Percentiles rank a stretch among this genome's conserved stretches.
Conservation (phyloP, 2,113 vertebrate genomes). For the Eretmochelys imbricata region DNA sequence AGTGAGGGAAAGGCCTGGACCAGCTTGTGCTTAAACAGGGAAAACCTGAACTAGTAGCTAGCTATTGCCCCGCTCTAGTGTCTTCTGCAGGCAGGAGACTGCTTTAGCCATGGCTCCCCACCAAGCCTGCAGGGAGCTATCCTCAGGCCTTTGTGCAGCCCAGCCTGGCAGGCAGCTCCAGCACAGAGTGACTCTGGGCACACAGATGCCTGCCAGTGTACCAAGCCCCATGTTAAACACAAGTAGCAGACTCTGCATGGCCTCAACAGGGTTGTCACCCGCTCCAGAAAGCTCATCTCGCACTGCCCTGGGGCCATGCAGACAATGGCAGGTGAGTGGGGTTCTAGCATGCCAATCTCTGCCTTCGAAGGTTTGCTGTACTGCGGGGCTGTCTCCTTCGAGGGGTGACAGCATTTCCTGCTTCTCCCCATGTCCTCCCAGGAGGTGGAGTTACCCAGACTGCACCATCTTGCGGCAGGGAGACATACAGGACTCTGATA, state of each 20-base stretch:
- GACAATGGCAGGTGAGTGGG: neutral
- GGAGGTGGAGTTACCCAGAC: neutral
- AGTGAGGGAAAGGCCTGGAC: neutral
- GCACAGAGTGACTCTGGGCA: neutral
- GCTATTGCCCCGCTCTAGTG: neutral
- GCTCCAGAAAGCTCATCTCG: neutral
- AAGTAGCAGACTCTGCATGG: neutral
- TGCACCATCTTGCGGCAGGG: neutral
- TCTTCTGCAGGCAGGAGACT: neutral
- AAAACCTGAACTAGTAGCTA: neutral
- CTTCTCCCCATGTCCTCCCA: neutral
- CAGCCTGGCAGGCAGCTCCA: neutral
- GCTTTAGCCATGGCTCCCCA: neutral
- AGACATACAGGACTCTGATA: neutral
- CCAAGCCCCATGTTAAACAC: neutral
- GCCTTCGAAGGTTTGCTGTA: neutral
- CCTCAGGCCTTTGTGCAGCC: neutral
- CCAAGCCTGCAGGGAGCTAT: neutral
- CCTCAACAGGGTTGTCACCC: neutral
- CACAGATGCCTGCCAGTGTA: too few relatives aligned
- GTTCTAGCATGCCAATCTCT: neutral
- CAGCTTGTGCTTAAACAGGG: neutral
- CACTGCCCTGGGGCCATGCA: neutral
- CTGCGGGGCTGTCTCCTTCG: neutral
- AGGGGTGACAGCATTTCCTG: neutral